Percentiles rank a stretch among this genome's conserved stretches.
Conservation (phyloP, 2,888 invertebrate species). For the Nephrotoma guestfalica region DNA sequence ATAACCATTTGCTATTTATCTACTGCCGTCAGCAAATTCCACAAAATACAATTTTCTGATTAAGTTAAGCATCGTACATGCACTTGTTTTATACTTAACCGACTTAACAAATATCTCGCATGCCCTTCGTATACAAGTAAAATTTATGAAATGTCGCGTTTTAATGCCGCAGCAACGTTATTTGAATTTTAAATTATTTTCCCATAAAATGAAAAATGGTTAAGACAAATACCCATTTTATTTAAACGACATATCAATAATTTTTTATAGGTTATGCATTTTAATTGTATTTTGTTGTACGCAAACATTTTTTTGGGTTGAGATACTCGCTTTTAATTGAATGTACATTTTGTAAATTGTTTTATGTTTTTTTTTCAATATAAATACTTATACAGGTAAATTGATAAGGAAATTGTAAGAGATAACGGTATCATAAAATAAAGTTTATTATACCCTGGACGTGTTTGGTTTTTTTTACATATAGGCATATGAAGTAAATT, state of each 20-base stretch:
- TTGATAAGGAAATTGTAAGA: not conserved
- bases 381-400: not conserved
- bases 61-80: not conserved
- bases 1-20: not conserved
- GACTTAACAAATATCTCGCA: not conserved
- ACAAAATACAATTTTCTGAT: not conserved
- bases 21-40: not conserved
- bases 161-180: not conserved
- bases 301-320: not conserved
- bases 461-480: not conserved
- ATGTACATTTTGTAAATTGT: not conserved
- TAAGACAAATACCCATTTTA: not conserved
- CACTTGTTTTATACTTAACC: not conserved
- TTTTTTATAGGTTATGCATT: not conserved
- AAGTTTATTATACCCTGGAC: not conserved
- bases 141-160: not conserved
- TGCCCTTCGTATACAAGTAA: not conserved
- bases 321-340: not conserved
- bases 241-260: not conserved
- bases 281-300: not conserved
- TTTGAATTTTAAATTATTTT: conserved; percentile 3
- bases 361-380: not conserved
- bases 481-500: not conserved
- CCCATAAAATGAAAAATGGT: not conserved
- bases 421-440: not conserved